Base-by-base conservation (phyloP, 2,888 invertebrate genomes). In the Protodeltote pygarga region DNA sequence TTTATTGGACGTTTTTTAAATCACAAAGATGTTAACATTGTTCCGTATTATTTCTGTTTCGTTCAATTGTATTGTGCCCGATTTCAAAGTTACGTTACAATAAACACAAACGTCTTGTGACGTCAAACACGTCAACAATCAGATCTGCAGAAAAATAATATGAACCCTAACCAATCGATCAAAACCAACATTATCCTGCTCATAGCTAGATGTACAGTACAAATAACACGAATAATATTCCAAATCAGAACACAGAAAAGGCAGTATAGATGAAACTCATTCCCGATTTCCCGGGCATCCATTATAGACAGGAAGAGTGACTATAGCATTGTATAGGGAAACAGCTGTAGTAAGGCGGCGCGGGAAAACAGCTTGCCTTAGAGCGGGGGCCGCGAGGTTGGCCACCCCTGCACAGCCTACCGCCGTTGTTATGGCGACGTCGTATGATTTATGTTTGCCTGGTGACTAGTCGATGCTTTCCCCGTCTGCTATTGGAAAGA, bases 361-460 rank as follows among this genome's bases (percentile, higher is more conserved):
- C 83, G 82, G 82, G 81, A 83, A 85, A 86, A 74, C 65, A 69
- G 72, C 68, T 71, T 71, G 64, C 65, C 69, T 69, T 47, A 61
- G 67, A 73, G 71, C 65, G 71, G 69, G 71, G 72, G 42, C 50
- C 46, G 33, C 58, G 62, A 71, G 73, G 73, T 74, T 79, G 69
- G 68, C 77, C 71, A 72, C 79, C 84, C 85, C 75, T 59, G 68
- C 34, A 52, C 69, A 54, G 64, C 73, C 71, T 69, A 66, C 73
- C 74, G 55, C 69, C 73, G 83, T 84, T 82, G 82, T 83, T 81
- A 81, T 83, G 81, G 79, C 76, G 78, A 87, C 87, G 69, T 75
- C 69, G 65, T 73, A 73, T 83, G 84, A 84, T 85, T 87, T 83
- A 85, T 89, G 79, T 69, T 67, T 60, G 75, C 81, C 79, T 81